A percentile compares a stretch with the other conserved stretches of the same genome.
These are phyloP conservation scores for Tachina grossa DNA, from an alignment of 2,888 invertebrate species.

Conservation along the genomic window DNA sequence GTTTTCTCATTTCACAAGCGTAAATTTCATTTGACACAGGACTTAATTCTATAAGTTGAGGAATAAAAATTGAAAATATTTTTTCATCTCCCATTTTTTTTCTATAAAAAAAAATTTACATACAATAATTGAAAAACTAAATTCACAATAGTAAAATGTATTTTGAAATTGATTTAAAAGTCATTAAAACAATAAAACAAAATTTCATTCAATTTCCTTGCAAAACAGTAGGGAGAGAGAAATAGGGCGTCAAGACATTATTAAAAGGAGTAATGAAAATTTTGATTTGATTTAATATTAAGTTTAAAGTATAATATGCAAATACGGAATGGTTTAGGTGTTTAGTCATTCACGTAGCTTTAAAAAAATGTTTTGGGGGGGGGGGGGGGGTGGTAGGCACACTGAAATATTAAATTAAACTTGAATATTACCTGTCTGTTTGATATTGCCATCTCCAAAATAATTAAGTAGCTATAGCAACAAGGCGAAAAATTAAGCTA, in stretches of 20 bases:
- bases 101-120: constrained; percentile 63
- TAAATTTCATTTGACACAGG: constrained; percentile 74
- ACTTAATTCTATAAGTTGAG: constrained; percentile 71
- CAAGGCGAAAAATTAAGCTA: too few species aligned
- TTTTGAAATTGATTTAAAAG: constrained; percentile 62
- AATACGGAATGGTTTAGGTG: too few species aligned
- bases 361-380: too few species aligned
- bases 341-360: too few species aligned
- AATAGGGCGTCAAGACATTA: too few species aligned
- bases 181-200: constrained; percentile 57
- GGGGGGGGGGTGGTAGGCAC: too few species aligned
- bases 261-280: background rate
- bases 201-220: constrained; percentile 25
- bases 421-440: too few species aligned
- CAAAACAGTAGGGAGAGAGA: background rate
- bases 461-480: too few species aligned
- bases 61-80: constrained; percentile 61
- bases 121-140: constrained; percentile 68
- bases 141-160: constrained; percentile 33
- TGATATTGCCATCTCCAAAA: too few species aligned
- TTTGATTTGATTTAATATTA: background rate
- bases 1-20: constrained; percentile 75
- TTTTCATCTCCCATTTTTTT: constrained; percentile 25
- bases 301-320: too few species aligned
- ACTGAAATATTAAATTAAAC: too few species aligned